Evolutionary conservation across 2,113 vertebrate genomes (phyloP), one percentile per base, ranked within the genome.

Genomic region (Corapipo altera): DNA sequence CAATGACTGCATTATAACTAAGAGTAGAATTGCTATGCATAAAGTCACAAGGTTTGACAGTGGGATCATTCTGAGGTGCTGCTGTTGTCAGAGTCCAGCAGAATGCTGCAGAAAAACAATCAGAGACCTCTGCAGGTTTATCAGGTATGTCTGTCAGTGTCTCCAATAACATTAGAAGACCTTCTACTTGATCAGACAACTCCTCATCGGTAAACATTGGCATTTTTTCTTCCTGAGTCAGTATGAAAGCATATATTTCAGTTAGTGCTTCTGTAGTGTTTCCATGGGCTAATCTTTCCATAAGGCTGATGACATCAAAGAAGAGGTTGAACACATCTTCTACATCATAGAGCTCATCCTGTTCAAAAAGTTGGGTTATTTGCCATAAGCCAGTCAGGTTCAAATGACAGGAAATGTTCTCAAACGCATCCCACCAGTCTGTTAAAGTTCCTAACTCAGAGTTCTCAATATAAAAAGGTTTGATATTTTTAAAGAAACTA

Each of bases 181-280:
- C 67, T 66, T 96, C 91, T 64, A 97, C 71, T 51, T 74, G 83
- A 44, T n/a, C 27, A 39, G 95, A 83, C 21, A 98, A 89, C 32
- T 97, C 97, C n/a, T 97, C 81, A 65, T 96, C 93, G 66, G 95
- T 95, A 89, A 96, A 39, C 2, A 59, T 32, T 21, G 92, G 24
- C 79, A 97, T 78, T 75, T 89, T 95, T 92, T 35, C 76, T 79
- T 97, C 97, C 46, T 98, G 97, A 69, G 75, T 80, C 35, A 97
- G 10, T 11, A 86, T 61, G 52, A 98, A 98, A 84, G 79, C 19
- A 2, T 97, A 90, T 43, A 97, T 44, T 28, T 98, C 96, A 79
- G 57, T 41, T 24, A 98, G 80, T 51, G 85, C 80, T 49, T 97
- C 94, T 0, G 95, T 97, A 70, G 97, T 7, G 7, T 98, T 98